A percentile compares a stretch with the other conserved stretches of the same genome.
Conservation (phyloP, 2,797 vertebrate genomes). For the Gobionotothen gibberifrons region DNA sequence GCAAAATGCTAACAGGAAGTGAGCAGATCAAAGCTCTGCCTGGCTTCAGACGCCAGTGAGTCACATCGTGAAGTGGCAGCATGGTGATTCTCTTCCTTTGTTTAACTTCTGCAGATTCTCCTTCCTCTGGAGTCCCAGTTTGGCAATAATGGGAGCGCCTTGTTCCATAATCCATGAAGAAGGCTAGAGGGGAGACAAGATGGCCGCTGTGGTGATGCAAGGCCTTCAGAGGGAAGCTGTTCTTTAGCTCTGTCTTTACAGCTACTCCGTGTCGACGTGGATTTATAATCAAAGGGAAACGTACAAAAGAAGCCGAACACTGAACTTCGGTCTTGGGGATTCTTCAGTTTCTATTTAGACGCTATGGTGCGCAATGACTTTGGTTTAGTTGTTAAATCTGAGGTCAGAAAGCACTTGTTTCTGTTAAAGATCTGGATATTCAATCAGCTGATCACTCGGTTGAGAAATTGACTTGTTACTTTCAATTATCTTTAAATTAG, state of each 20-base stretch:
- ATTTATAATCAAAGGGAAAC: neutral
- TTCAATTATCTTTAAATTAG: too few relatives aligned
- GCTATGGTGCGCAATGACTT: too few relatives aligned
- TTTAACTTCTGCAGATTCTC: conserved; percentile 7
- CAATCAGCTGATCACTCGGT: neutral
- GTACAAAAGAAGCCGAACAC: neutral
- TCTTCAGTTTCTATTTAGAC: too few relatives aligned
- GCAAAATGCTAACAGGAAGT: neutral
- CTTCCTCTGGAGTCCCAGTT: conserved; percentile 11
- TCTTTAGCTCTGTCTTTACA: neutral
- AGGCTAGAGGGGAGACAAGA: conserved; percentile 12
- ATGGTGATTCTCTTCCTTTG: neutral
- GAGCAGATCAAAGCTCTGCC: neutral
- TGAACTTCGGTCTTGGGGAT: too few relatives aligned
- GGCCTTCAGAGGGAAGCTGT: neutral
- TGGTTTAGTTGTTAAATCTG: too few relatives aligned
- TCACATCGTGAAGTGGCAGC: neutral
- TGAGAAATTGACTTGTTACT: too few relatives aligned
- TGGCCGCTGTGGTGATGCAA: neutral
- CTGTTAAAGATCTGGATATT: neutral
- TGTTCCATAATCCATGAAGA: conserved; percentile 51
- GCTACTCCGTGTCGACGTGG: neutral
- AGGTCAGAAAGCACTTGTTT: neutral
- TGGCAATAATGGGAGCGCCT: conserved; percentile 31
- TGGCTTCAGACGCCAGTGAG: neutral